phyloP scores from a whole-genome alignment of 2,113 vertebrate genomes.

The Sorex fumeus region DNA sequence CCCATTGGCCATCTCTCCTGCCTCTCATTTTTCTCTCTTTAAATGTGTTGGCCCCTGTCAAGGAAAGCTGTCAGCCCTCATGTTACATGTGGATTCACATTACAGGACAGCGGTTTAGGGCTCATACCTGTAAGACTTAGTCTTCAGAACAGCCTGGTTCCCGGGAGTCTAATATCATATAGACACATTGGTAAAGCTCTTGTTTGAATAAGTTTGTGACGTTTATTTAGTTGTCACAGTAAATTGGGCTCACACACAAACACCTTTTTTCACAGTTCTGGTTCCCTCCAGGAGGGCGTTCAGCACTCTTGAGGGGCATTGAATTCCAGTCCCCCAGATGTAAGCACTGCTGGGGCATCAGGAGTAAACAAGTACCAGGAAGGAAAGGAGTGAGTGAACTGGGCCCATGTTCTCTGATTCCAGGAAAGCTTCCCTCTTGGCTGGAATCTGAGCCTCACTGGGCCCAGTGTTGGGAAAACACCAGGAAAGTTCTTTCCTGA shows the following conservation, averaged over 20 bases:
- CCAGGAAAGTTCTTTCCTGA: neutral
- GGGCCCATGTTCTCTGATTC: neutral
- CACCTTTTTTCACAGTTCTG: neutral
- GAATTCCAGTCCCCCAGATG: neutral
- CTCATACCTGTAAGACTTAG: neutral
- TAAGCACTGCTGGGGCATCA: neutral
- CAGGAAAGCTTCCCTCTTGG: neutral
- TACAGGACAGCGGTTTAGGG: neutral
- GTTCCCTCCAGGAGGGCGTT: neutral
- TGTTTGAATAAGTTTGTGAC: neutral
- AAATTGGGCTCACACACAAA: neutral
- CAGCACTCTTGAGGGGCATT: fast-evolving
- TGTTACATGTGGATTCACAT: neutral
- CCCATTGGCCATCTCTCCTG: no score
- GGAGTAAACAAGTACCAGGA: neutral
- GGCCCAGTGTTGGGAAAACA: neutral
- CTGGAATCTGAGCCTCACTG: neutral
- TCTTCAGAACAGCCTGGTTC: no score
- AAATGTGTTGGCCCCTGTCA: no score
- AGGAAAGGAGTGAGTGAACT: neutral
- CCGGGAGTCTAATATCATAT: neutral
- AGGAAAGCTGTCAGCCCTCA: no score
- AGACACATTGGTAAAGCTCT: neutral
- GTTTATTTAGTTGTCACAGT: neutral
- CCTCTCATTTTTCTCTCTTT: no score